A percentile compares a stretch with the other conserved stretches of the same genome.
Conservation (phyloP, 2,797 vertebrate genomes). For the Micrastur ruficollis region DNA sequence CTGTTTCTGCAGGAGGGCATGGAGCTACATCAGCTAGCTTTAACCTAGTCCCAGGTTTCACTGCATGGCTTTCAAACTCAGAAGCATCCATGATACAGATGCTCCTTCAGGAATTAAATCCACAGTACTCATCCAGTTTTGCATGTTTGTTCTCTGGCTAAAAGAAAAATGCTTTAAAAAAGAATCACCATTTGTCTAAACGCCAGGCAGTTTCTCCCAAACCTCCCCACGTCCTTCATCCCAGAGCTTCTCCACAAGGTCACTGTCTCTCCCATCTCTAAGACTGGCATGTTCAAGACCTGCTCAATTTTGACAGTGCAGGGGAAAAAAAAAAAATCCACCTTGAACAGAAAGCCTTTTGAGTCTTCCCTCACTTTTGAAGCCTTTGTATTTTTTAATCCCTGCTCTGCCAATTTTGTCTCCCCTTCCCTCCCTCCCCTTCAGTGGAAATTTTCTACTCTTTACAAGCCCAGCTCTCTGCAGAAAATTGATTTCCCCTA, state of each 20-base stretch:
- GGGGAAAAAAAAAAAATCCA: background rate
- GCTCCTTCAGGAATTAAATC: background rate
- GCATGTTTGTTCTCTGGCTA: background rate
- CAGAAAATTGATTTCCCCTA: constrained; percentile 66
- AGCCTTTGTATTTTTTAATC: constrained; percentile 37
- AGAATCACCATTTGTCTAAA: background rate
- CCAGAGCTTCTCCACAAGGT: background rate
- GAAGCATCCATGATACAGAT: background rate
- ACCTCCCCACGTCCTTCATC: background rate
- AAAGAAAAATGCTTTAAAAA: background rate
- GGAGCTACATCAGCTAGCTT: background rate
- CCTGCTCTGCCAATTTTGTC: background rate
- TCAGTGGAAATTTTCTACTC: constrained; percentile 45
- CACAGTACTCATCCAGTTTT: background rate
- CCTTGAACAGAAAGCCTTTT: background rate
- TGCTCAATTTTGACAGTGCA: background rate
- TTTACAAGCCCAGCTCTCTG: constrained; percentile 5
- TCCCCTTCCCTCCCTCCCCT: background rate
- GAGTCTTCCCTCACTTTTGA: background rate
- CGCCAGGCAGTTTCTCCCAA: background rate
- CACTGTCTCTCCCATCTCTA: background rate
- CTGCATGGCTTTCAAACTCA: background rate
- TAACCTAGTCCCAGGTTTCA: background rate
- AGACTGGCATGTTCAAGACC: background rate
- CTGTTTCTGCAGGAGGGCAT: background rate